Conservation (phyloP, 1,140 invertebrate genomes). For the Diorhabda sublineata region DNA sequence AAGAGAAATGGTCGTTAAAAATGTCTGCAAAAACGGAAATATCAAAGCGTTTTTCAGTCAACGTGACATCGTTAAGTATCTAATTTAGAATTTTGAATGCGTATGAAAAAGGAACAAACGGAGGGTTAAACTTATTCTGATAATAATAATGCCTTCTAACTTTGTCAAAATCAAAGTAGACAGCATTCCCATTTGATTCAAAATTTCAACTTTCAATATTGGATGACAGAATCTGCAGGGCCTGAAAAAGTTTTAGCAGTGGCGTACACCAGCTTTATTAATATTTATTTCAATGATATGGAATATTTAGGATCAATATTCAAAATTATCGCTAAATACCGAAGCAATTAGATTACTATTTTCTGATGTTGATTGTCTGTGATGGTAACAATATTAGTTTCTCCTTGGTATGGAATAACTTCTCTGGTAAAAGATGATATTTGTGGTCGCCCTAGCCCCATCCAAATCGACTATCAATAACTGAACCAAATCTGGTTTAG, state of each 20-base stretch:
- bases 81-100: not conserved
- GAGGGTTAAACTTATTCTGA: conserved; percentile 2
- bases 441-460: too few species aligned
- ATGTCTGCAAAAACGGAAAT: not conserved
- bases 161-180: conserved; percentile 2
- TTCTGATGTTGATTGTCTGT: too few species aligned
- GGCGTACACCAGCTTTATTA: not conserved
- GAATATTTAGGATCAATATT: too few species aligned
- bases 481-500: too few species aligned
- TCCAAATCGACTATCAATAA: too few species aligned
- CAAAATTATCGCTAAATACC: too few species aligned
- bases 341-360: too few species aligned
- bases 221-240: not conserved
- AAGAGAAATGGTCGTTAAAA: not conserved
- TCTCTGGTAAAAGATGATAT: too few species aligned
- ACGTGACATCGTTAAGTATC: not conserved
- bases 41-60: not conserved
- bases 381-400: too few species aligned
- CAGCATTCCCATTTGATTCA: not conserved
- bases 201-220: conserved; percentile 1
- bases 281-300: too few species aligned
- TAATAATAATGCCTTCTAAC: conserved; percentile 3
- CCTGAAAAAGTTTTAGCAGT: not conserved
- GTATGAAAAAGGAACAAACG: not conserved
- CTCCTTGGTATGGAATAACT: too few species aligned